Conservation (phyloP, 2,797 vertebrate species). For the Notolabrus celidotus region DNA sequence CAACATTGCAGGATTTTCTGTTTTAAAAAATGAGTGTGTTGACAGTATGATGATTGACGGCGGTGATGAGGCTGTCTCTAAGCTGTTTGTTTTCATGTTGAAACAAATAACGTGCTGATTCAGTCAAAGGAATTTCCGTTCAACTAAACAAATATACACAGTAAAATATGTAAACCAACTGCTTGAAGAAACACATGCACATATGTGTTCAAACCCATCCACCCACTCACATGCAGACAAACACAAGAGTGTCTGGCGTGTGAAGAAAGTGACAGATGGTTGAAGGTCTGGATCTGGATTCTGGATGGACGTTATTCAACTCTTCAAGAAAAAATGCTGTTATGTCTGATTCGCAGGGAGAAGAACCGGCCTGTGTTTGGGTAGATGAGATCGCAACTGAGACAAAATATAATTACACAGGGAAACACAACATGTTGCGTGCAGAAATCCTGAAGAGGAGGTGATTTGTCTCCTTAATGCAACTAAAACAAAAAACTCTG, state of each 20-base stretch:
- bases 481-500: constrained; percentile 26
- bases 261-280: constrained; percentile 71
- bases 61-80: constrained; percentile 3
- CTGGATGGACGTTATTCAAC: constrained; percentile 46
- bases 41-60: neutral
- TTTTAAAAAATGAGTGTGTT: neutral
- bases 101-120: constrained; percentile 8
- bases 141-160: constrained; percentile 27
- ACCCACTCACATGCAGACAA: constrained; percentile 33
- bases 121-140: constrained; percentile 1
- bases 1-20: neutral
- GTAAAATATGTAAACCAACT: constrained; percentile 48
- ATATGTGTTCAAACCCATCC: constrained; percentile 38
- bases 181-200: constrained; percentile 37
- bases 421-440: constrained; percentile 18
- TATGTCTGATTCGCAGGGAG: constrained; percentile 43
- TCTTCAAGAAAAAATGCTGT: constrained; percentile 46
- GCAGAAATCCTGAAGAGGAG: constrained; percentile 14
- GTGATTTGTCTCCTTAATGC: constrained; percentile 39
- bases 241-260: constrained; percentile 42
- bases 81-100: constrained; percentile 21
- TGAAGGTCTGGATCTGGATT: constrained; percentile 53
- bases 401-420: constrained; percentile 48
- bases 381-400: constrained; percentile 39
- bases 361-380: constrained; percentile 21